Evolutionary conservation across 2,888 invertebrate species (phyloP).

Genomic region (Agrotis clavis): DNA sequence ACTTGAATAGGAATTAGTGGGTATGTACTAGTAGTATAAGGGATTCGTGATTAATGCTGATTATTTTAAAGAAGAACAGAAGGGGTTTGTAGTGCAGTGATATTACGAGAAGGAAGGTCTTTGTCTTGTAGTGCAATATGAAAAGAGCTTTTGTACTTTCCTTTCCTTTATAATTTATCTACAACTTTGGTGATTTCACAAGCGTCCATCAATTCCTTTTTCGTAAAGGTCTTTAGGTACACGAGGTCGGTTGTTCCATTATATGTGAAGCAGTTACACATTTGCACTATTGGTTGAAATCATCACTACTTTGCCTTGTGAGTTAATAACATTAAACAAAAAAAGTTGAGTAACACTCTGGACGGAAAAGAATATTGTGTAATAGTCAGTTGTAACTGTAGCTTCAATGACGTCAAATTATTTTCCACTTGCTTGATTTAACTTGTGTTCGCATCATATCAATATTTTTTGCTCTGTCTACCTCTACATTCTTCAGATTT

Average conservation of each 20-base stretch:
- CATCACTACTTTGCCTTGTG: background rate
- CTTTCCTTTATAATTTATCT: background rate
- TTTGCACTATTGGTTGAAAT: too few species aligned
- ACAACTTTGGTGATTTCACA: too few species aligned
- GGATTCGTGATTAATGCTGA: background rate
- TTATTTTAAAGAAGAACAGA: background rate
- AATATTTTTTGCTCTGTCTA: constrained; percentile 31
- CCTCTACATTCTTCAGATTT: background rate
- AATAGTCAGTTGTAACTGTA: constrained; percentile 18
- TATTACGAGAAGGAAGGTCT: background rate
- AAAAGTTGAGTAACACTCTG: constrained; percentile 3
- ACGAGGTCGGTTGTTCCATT: too few species aligned
- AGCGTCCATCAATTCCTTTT: background rate
- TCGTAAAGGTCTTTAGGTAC: too few species aligned
- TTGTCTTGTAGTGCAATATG: too few species aligned
- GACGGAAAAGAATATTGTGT: background rate
- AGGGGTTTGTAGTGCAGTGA: background rate
- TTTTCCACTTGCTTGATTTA: constrained; percentile 12
- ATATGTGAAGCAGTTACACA: too few species aligned
- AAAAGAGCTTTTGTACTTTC: too few species aligned
- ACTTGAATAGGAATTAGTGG: background rate
- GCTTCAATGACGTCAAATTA: constrained; percentile 10
- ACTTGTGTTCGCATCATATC: constrained; percentile 1
- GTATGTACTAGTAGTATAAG: background rate
- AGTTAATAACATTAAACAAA: background rate